Conservation (phyloP, 2,888 invertebrate genomes). For the Agonopterix subpropinquella region DNA sequence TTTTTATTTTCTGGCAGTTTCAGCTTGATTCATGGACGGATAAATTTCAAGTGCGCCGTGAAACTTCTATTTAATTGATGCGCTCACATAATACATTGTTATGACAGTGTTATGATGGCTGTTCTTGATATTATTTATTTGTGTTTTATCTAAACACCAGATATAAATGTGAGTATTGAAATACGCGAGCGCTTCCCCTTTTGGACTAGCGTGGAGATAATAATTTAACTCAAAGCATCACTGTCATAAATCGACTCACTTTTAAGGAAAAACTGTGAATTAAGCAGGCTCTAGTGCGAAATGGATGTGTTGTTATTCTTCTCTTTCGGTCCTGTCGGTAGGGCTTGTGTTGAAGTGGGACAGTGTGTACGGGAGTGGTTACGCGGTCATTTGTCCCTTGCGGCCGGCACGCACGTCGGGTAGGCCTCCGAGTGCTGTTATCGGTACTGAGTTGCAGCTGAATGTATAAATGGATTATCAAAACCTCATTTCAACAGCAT, state of each 20-base stretch:
- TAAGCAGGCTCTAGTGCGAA: constrained; percentile 59
- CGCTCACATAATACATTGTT: constrained; percentile 51
- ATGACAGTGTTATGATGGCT: constrained; percentile 48
- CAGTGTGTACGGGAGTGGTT: constrained; percentile 57
- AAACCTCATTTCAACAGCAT: constrained; percentile 19
- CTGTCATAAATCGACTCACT: constrained; percentile 42
- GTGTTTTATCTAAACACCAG: constrained; percentile 22
- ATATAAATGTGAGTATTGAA: constrained; percentile 5
- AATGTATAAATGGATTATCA: constrained; percentile 23
- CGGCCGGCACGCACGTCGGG: constrained; percentile 45
- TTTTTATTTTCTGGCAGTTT: constrained; percentile 68
- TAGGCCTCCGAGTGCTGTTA: constrained; percentile 30
- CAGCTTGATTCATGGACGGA: constrained; percentile 66
- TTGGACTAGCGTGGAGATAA: constrained; percentile 12
- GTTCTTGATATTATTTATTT: constrained; percentile 15
- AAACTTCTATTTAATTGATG: constrained; percentile 63
- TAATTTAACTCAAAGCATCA: constrained; percentile 57
- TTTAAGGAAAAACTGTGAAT: constrained; percentile 69
- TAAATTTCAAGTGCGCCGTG: constrained; percentile 64
- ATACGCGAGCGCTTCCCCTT: not conserved
- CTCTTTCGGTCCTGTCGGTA: constrained; percentile 47
- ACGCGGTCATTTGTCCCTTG: constrained; percentile 60
- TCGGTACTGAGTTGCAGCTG: constrained; percentile 21
- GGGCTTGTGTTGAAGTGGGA: constrained; percentile 42
- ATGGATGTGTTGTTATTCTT: constrained; percentile 51